Evolutionary conservation across 2,113 vertebrate species (phyloP).

Genomic region (Noturus placidus): DNA sequence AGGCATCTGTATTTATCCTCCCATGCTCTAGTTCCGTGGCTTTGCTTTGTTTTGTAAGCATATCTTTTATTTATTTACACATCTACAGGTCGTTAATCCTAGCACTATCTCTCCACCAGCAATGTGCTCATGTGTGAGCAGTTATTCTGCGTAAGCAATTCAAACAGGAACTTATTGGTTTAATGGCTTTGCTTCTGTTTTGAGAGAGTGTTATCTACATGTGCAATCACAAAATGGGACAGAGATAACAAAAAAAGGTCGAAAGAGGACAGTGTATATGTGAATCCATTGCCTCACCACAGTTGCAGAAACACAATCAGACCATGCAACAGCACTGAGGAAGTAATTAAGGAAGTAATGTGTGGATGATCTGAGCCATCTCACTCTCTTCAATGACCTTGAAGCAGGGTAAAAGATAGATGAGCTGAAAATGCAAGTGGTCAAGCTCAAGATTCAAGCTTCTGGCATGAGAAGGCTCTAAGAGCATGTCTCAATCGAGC

Average conservation of each 20-base stretch:
- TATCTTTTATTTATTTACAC: constrained; percentile 20
- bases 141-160: neutral
- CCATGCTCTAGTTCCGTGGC: neutral
- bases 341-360: neutral
- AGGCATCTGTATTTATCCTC: neutral
- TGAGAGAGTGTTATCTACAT: neutral
- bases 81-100: neutral
- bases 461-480: constrained; percentile 44
- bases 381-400: neutral
- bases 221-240: neutral
- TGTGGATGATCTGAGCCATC: neutral
- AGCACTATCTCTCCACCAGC: neutral
- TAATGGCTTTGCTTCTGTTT: neutral
- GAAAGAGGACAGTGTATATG: neutral
- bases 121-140: neutral
- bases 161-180: neutral
- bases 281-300: neutral
- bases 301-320: constrained; percentile 4
- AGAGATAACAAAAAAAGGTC: constrained; percentile 9
- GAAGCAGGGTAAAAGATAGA: constrained; percentile 37
- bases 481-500: constrained; percentile 46
- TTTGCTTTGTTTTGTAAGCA: constrained; percentile 21
- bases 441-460: constrained; percentile 49
- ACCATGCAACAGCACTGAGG: neutral
- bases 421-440: constrained; percentile 46